These are phyloP conservation scores for Ardeotis arabs DNA, from an alignment of 2,113 vertebrate genomes.

Conservation along the genomic window DNA sequence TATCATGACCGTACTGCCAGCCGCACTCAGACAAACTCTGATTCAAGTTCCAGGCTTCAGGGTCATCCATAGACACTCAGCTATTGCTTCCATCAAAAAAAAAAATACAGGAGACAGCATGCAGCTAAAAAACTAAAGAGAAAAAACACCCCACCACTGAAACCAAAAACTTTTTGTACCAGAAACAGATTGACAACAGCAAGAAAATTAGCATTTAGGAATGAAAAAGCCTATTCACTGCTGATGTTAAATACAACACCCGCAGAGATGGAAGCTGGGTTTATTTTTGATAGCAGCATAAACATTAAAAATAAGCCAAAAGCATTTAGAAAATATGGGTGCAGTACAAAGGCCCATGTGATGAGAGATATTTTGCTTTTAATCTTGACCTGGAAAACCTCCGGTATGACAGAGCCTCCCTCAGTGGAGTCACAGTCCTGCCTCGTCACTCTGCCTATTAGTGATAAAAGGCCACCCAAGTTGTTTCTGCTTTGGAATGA, in stretches of 20 bases:
- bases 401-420: conserved; percentile 14
- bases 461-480: conserved; percentile 57
- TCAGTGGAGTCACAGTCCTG: conserved; percentile 21
- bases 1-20: background rate
- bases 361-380: conserved; percentile 45
- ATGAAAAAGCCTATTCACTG: conserved; percentile 58
- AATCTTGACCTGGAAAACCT: conserved; percentile 62
- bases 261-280: conserved; percentile 49
- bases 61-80: background rate
- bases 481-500: background rate
- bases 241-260: conserved; percentile 52
- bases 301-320: conserved; percentile 65
- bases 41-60: background rate
- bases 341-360: conserved; percentile 52
- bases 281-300: conserved; percentile 63
- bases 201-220: conserved; percentile 56
- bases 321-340: conserved; percentile 47
- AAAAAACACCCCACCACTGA: background rate
- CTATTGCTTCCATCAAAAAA: background rate
- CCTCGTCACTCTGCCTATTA: background rate
- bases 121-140: background rate
- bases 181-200: conserved; percentile 54
- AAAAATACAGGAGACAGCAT: background rate
- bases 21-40: background rate
- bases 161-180: conserved; percentile 48